A percentile compares a stretch with the other conserved stretches of the same genome.
These are phyloP conservation scores for Globia sparganii DNA, from an alignment of 2,888 invertebrate genomes.

Conservation along the genomic window DNA sequence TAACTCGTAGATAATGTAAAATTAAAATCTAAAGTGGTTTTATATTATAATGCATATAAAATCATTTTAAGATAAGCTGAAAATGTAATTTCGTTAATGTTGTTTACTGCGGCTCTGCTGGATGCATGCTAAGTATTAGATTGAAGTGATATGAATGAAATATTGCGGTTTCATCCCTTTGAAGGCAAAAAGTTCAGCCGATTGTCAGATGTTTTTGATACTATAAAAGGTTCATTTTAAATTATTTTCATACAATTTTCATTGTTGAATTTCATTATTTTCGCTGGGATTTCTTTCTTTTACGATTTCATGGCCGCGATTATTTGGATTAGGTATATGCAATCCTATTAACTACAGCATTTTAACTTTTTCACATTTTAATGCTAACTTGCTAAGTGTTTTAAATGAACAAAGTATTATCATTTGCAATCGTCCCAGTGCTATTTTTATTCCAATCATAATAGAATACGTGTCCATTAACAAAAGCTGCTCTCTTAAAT, in stretches of 20 bases:
- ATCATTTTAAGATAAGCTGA: slow-evolving; percentile 66
- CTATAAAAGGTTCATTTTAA: background rate
- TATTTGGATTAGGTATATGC: background rate
- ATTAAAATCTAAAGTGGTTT: slow-evolving; percentile 70
- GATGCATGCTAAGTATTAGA: slow-evolving; percentile 55
- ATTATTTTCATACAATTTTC: background rate
- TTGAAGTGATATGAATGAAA: slow-evolving; percentile 48
- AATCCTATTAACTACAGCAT: background rate
- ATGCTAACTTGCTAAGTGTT: background rate
- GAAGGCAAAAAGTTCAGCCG: slow-evolving; percentile 13
- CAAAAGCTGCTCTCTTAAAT: background rate
- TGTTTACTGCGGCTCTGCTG: slow-evolving; percentile 42
- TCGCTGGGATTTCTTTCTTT: background rate
- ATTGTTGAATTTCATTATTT: background rate
- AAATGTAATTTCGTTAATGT: slow-evolving; percentile 74
- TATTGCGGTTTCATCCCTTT: slow-evolving; percentile 57
- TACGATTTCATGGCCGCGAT: background rate
- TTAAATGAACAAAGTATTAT: background rate
- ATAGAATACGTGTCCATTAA: background rate
- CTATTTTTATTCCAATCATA: background rate
- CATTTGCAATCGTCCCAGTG: background rate
- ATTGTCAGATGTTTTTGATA: slow-evolving; percentile 17
- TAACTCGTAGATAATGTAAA: slow-evolving; percentile 62
- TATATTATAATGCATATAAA: slow-evolving; percentile 65
- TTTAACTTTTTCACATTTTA: background rate